Evolutionary conservation across 1,140 invertebrate species (phyloP).

Genomic region (Scaptomyza hsui): DNA sequence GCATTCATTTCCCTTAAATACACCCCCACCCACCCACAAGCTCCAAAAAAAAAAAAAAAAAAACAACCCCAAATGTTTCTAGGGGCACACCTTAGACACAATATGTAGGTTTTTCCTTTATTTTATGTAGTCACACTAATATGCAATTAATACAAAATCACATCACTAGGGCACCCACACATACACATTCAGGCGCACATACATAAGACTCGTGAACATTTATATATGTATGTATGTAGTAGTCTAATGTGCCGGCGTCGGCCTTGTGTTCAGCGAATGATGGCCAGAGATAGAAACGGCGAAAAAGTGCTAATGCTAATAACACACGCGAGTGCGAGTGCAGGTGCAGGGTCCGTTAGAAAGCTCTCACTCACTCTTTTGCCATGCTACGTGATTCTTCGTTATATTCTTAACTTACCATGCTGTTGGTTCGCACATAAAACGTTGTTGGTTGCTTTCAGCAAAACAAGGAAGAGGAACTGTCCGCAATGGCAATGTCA

Average conservation of each 20-base stretch:
- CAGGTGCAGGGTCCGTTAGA: conserved; percentile 34
- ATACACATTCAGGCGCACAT: background rate
- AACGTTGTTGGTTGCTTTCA: conserved; percentile 25
- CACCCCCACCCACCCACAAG: background rate
- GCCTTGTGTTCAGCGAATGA: conserved; percentile 34
- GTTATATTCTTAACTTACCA: conserved; percentile 31
- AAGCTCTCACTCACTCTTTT: conserved; percentile 11
- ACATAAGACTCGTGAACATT: too few species aligned
- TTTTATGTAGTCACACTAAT: conserved; percentile 28
- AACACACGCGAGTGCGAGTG: conserved; percentile 26
- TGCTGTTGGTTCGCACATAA: conserved; percentile 33
- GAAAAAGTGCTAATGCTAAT: conserved; percentile 29
- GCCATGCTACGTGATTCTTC: background rate
- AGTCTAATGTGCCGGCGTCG: conserved; percentile 19
- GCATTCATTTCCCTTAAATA: too few species aligned
- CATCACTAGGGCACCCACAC: conserved; percentile 23
- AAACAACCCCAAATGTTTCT: conserved; percentile 12
- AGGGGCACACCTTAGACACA: conserved; percentile 12
- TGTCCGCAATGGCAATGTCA: conserved; percentile 38
- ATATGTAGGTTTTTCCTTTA: conserved; percentile 1
- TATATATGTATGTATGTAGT: background rate
- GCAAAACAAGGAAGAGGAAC: conserved; percentile 23
- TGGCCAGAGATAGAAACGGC: conserved; percentile 28
- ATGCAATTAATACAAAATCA: conserved; percentile 35
- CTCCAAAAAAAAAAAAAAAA: background rate